Conservation (phyloP, 1,140 invertebrate species). For the Neodiprion fabricii region DNA sequence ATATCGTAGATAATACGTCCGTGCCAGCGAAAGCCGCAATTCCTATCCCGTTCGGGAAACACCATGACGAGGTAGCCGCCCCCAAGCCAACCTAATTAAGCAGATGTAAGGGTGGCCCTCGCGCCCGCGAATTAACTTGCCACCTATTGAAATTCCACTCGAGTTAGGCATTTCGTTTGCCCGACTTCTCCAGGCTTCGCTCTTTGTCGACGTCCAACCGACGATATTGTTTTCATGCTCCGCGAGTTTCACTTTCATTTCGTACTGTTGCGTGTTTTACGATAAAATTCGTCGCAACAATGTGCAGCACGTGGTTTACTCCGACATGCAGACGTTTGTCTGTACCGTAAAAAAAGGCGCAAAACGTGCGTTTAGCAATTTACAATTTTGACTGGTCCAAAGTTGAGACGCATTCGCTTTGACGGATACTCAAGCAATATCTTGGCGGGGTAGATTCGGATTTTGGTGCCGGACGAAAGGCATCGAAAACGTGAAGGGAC, state of each 20-base stretch:
- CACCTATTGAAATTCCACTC: slow-evolving; percentile 2
- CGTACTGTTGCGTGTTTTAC: too few relatives aligned
- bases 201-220: neutral
- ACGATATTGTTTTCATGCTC: neutral
- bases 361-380: too few relatives aligned
- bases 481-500: neutral
- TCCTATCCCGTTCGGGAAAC: neutral
- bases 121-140: neutral
- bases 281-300: too few relatives aligned
- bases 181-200: neutral
- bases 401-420: too few relatives aligned
- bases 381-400: too few relatives aligned
- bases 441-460: too few relatives aligned
- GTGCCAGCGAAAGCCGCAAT: neutral
- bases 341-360: too few relatives aligned
- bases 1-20: slow-evolving; percentile 14
- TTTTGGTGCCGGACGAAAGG: too few relatives aligned
- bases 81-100: neutral
- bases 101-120: neutral
- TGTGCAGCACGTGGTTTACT: too few relatives aligned
- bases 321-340: too few relatives aligned
- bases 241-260: neutral
- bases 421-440: too few relatives aligned
- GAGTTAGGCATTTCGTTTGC: neutral
- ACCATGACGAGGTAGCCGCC: neutral